These are phyloP conservation scores for Micoletzkya japonica DNA, from an alignment of 2,888 invertebrate genomes.

Conservation along the genomic window DNA sequence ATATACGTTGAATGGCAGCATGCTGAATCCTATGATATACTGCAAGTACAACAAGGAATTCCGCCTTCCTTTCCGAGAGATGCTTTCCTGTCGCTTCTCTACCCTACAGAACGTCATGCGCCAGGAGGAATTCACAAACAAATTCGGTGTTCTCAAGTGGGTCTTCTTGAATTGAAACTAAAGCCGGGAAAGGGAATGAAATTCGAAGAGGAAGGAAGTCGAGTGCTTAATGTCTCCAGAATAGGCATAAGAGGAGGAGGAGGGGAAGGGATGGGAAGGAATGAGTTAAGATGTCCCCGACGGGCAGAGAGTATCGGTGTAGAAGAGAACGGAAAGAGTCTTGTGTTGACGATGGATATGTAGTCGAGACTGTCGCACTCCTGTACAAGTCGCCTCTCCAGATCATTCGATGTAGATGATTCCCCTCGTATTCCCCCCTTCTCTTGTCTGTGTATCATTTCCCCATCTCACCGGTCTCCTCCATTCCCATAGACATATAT, in stretches of 20 bases:
- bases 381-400: too few relatives aligned
- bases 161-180: slow-evolving; percentile 24
- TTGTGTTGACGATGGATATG: too few relatives aligned
- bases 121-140: slow-evolving; percentile 57
- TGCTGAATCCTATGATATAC: slow-evolving; percentile 82
- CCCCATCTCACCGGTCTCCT: background rate
- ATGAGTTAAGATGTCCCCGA: background rate
- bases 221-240: background rate
- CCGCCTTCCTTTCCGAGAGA: slow-evolving; percentile 63
- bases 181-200: slow-evolving; percentile 1
- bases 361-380: too few relatives aligned
- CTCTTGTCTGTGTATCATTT: background rate
- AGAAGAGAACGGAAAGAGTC: background rate
- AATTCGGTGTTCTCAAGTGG: slow-evolving; percentile 58
- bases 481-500: background rate
- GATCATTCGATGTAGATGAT: slow-evolving; percentile 2
- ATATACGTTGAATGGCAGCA: slow-evolving; percentile 49
- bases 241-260: background rate
- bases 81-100: slow-evolving; percentile 62
- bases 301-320: background rate
- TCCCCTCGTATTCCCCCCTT: background rate
- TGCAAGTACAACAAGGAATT: slow-evolving; percentile 71
- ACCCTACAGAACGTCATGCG: slow-evolving; percentile 62
- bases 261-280: background rate
- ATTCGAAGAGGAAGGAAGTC: slow-evolving; percentile 3